Evolutionary conservation across 2,113 vertebrate species (phyloP), one percentile per base, ranked within the genome.

Genomic region (Beaufortia kweichowensis): DNA sequence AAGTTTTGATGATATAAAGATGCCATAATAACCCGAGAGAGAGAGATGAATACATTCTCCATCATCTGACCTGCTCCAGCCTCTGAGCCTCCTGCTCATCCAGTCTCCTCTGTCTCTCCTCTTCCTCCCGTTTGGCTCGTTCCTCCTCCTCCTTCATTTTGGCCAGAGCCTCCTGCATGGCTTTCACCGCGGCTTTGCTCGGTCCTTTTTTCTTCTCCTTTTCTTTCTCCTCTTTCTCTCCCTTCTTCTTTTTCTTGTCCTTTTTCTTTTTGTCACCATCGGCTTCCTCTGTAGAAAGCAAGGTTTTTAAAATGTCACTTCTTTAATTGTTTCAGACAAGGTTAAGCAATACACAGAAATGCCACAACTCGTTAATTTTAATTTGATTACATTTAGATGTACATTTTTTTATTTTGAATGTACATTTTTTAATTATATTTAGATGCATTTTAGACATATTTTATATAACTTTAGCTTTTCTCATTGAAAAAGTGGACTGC

Each of bases 181-280:
- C 97, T 90, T 96, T 98, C 55, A 98, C 97, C 0, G 95, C 93
- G 43, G 97, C 96, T 86, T 98, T 99, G 83, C 96, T 97, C 39
- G 95, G 96, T 26, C 97, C 97, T 79, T 98, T 98, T 81, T 98
- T 98, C 90, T 98, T 98, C 83, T 98, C 94, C 82, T 98, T 91
- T 50, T 94, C 85, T 84, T 93, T 85, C 83, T 95, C 90, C 81
- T 95, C 91, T 77, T 93, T 91, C 75, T 93, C 55, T 81, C 67
- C 87, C 86, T 95, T 96, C 90, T 96, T 96, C 86, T 98, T 97
- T 86, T 98, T 96, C 88, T 98, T 95, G 33, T 98, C 95, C 89
- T 97, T 98, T 83, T 95, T 94, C 91, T 96, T 98, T 86, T 96
- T 98, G 84, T 97, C 96, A 0, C 94, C 94, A 39, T 98, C 96